Evolutionary conservation across 2,888 invertebrate species (phyloP).

Genomic region (Scotopteryx bipunctaria): DNA sequence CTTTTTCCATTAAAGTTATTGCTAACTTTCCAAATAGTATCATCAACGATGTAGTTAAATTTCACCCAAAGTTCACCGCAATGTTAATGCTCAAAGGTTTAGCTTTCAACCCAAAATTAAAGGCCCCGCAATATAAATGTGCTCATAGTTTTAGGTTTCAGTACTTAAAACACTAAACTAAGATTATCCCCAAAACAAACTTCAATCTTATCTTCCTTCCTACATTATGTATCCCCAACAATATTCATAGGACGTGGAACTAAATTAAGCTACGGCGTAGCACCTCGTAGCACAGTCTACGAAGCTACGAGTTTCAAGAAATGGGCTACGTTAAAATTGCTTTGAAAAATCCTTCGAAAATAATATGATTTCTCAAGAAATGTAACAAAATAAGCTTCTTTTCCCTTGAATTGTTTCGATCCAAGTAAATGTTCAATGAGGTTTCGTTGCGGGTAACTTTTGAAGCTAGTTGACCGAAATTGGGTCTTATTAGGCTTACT

Average conservation of each 20-base stretch:
- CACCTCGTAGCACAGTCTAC: slow-evolving; percentile 25
- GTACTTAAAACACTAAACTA: too few species aligned
- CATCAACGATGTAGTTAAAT: too few species aligned
- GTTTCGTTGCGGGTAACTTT: slow-evolving; percentile 11
- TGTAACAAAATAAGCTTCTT: slow-evolving; percentile 20
- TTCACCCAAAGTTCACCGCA: too few species aligned
- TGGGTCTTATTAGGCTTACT: slow-evolving; percentile 19
- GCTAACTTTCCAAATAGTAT: too few species aligned
- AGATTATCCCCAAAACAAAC: neutral
- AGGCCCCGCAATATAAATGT: too few species aligned
- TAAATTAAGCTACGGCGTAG: slow-evolving; percentile 32
- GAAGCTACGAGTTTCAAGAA: slow-evolving; percentile 11
- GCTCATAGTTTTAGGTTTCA: too few species aligned
- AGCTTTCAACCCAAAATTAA: too few species aligned
- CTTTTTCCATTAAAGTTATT: too few species aligned
- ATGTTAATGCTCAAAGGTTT: too few species aligned
- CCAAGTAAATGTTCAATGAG: slow-evolving; percentile 16
- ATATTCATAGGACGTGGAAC: slow-evolving; percentile 19
- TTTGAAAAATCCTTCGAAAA: slow-evolving; percentile 24
- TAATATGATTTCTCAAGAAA: slow-evolving; percentile 19
- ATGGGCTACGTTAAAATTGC: slow-evolving; percentile 22
- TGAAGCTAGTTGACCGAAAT: slow-evolving; percentile 16
- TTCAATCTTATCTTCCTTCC: slow-evolving; percentile 7
- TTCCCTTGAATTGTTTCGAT: slow-evolving; percentile 22
- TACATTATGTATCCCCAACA: slow-evolving; percentile 5